These are phyloP conservation scores for Gyps fulvus DNA, from an alignment of 2,113 vertebrate genomes.

Conservation along the genomic window DNA sequence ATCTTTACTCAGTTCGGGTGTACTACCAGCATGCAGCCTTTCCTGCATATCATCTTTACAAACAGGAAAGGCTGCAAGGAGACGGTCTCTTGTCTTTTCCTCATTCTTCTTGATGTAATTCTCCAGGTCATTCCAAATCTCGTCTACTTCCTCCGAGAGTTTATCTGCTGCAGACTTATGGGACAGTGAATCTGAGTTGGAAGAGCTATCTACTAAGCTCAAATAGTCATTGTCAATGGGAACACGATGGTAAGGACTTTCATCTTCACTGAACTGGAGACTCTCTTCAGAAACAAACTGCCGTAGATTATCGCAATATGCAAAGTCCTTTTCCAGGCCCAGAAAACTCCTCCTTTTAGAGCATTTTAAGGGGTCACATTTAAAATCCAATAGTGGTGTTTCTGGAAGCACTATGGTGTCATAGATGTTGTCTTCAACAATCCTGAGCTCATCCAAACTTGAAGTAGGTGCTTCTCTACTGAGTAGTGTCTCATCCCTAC, in stretches of 20 bases:
- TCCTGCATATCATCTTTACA: constrained; percentile 74
- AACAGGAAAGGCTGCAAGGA: constrained; percentile 93
- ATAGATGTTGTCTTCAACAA: constrained; percentile 89
- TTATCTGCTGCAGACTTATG: constrained; percentile 81
- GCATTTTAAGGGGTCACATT: constrained; percentile 21
- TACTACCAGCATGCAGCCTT: constrained; percentile 36
- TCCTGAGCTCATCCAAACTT: constrained; percentile 78
- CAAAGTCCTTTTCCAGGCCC: constrained; percentile 78
- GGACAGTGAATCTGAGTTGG: constrained; percentile 72
- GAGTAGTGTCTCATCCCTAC: background rate
- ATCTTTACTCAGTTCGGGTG: constrained; percentile 69
- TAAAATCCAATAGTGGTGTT: constrained; percentile 47
- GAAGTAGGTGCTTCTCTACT: constrained; percentile 19
- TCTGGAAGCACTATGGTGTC: constrained; percentile 87
- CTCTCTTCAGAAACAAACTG: constrained; percentile 87
- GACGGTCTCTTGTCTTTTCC: constrained; percentile 87
- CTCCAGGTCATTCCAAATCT: constrained; percentile 97
- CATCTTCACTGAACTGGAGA: constrained; percentile 82
- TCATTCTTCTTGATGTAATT: constrained; percentile 98
- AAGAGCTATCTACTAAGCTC: constrained; percentile 72
- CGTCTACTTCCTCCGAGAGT: constrained; percentile 90
- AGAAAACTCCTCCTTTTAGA: constrained; percentile 70
- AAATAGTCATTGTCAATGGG: constrained; percentile 73
- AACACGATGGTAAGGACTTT: constrained; percentile 63
- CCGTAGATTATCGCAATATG: constrained; percentile 63